A percentile compares a stretch with the other conserved stretches of the same genome.
Conservation (phyloP, 2,888 invertebrate species). For the Amorpha juglandis region DNA sequence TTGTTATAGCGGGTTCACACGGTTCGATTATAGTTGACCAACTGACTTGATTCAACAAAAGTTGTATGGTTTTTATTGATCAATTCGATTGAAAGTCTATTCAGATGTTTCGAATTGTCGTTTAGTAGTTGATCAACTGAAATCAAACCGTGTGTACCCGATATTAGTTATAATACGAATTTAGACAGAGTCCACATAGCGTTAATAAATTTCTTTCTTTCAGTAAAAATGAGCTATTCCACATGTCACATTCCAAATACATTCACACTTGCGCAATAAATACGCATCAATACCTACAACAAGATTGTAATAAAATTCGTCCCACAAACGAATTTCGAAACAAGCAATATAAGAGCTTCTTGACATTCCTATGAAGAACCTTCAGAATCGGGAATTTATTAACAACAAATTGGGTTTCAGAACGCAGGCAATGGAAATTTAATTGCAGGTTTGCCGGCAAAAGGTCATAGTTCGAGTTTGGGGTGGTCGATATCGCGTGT, state of each 20-base stretch:
- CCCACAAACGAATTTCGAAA: constrained; percentile 25
- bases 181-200: neutral
- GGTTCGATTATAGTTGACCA: no score
- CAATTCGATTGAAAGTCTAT: no score
- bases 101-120: no score
- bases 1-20: no score
- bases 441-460: constrained; percentile 48
- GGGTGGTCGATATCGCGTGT: constrained; percentile 65
- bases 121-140: no score
- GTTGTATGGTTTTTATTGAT: no score
- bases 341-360: constrained; percentile 25
- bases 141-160: no score
- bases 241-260: neutral
- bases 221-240: constrained; percentile 12
- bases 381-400: constrained; percentile 25
- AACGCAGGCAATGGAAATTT: constrained; percentile 48
- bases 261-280: constrained; percentile 6
- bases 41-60: no score
- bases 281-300: neutral
- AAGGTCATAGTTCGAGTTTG: constrained; percentile 73
- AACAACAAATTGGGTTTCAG: constrained; percentile 43
- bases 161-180: no score
- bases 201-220: neutral
- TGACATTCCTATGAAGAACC: constrained; percentile 29
- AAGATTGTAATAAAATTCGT: constrained; percentile 12